Evolutionary conservation across 37 sponge, comb jelly and placozoan species (phyloP), one percentile per base, ranked within the genome.

Genomic region (Oscarella lobularis): DNA sequence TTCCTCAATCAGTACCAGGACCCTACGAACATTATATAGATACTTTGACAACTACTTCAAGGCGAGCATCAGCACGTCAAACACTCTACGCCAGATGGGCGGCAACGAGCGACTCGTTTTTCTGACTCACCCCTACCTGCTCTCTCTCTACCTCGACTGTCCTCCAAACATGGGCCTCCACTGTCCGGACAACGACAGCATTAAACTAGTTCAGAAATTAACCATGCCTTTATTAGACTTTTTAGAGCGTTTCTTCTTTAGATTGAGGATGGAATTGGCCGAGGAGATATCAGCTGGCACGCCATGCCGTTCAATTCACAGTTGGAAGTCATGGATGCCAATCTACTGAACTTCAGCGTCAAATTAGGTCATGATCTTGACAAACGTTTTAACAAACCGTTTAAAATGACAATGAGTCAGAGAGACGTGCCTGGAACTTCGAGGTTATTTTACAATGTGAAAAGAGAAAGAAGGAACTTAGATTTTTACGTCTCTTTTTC

Each of bases 351-450:
- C 5, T 84, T 88, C 38, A 85, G 85, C 1, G 70, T 88, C 39
- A 35, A 31, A 3, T 76, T 88, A 3, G 81, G 85, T 36, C 85
- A 81, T 29, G 4, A n/a, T 33, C 76, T 88, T 29, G 84, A 83
- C 67, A 74, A 77, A 32, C 20, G 72, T 40, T 74, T 84, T 35
- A 69, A 66, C 3, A 31, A 33, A 33, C 27, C 38, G 0, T 67
- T 39, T 0, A 83, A 75, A 2, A 76, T 55, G 2, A 84, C 89
- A 0, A 88, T 88, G 89, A 88, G 89, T 41, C 89, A 88, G 60
- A 30, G 89, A 74, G 89, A 88, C 78, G 85, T 88, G 14, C 89
- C 89, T n/a, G 89, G 89, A 0, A 78, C 55, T 0, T 81, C 89
- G 0, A 65, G 60, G 60, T 48, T 20, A 48, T 9, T 48, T 27